Conservation (phyloP, 1,140 invertebrate genomes). For the Trichonephila inaurata region DNA sequence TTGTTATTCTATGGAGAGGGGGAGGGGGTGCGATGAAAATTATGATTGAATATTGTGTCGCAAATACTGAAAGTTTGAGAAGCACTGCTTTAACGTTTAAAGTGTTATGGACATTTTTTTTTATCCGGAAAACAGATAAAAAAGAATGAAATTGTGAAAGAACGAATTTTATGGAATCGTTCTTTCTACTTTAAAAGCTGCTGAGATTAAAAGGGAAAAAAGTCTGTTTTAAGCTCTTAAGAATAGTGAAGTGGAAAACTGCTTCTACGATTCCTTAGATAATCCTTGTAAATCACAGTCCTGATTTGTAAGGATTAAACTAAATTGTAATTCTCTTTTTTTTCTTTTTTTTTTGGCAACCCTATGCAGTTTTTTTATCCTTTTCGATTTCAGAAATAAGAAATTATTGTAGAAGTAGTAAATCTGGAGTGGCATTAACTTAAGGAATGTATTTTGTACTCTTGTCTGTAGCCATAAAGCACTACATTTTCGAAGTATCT, state of each 20-base stretch:
- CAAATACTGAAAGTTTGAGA: too few relatives aligned
- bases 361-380: background rate
- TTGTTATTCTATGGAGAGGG: too few relatives aligned
- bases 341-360: background rate
- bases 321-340: background rate
- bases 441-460: too few relatives aligned
- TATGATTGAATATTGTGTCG: too few relatives aligned
- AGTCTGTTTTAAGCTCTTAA: background rate
- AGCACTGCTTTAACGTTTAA: too few relatives aligned
- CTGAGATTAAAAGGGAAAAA: background rate
- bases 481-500: too few relatives aligned
- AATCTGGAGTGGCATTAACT: too few relatives aligned
- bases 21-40: too few relatives aligned
- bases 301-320: constrained; percentile 15
- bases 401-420: too few relatives aligned
- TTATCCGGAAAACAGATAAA: background rate
- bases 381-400: too few relatives aligned
- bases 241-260: background rate
- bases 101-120: background rate
- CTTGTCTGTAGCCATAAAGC: too few relatives aligned
- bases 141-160: background rate
- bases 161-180: background rate
- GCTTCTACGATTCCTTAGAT: background rate
- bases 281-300: background rate
- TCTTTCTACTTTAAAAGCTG: background rate